These are phyloP conservation scores for Rosalia funebris DNA, from an alignment of 2,888 invertebrate species.

Conservation along the genomic window DNA sequence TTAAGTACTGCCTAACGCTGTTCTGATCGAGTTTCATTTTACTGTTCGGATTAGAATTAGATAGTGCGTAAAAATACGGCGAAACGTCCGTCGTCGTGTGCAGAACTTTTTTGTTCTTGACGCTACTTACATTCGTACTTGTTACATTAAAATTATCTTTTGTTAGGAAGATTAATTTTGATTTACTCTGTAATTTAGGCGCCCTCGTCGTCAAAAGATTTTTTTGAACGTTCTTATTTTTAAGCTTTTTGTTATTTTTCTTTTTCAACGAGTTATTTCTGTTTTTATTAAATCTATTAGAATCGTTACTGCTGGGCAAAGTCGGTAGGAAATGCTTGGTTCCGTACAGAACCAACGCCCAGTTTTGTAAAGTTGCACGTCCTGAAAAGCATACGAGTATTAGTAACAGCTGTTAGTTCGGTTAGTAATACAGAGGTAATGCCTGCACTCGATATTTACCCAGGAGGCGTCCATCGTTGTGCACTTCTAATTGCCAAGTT, in stretches of 20 bases:
- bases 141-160: slow-evolving; percentile 41
- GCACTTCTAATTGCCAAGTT: slow-evolving; percentile 94
- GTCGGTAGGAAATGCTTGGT: slow-evolving; percentile 70
- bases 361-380: slow-evolving; percentile 89
- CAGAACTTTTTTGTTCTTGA: slow-evolving; percentile 46
- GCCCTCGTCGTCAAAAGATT: slow-evolving; percentile 44
- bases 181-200: slow-evolving; percentile 50
- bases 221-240: slow-evolving; percentile 54
- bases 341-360: slow-evolving; percentile 94
- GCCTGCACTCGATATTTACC: slow-evolving; percentile 71
- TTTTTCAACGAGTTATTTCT: slow-evolving; percentile 68
- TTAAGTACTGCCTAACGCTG: slow-evolving; percentile 56
- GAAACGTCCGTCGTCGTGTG: slow-evolving; percentile 53
- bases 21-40: slow-evolving; percentile 55
- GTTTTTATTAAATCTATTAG: slow-evolving; percentile 59
- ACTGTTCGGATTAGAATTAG: slow-evolving; percentile 49
- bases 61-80: slow-evolving; percentile 58
- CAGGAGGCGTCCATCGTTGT: slow-evolving; percentile 90
- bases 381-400: slow-evolving; percentile 68
- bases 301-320: slow-evolving; percentile 53
- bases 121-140: slow-evolving; percentile 44
- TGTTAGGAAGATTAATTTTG: slow-evolving; percentile 47
- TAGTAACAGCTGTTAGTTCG: slow-evolving; percentile 41
- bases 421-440: slow-evolving; percentile 35
- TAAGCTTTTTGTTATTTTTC: slow-evolving; percentile 63